A percentile compares a stretch with the other conserved stretches of the same genome.
These are phyloP conservation scores for Drosophila ezoana DNA, from an alignment of 2,888 invertebrate genomes.

Conservation along the genomic window DNA sequence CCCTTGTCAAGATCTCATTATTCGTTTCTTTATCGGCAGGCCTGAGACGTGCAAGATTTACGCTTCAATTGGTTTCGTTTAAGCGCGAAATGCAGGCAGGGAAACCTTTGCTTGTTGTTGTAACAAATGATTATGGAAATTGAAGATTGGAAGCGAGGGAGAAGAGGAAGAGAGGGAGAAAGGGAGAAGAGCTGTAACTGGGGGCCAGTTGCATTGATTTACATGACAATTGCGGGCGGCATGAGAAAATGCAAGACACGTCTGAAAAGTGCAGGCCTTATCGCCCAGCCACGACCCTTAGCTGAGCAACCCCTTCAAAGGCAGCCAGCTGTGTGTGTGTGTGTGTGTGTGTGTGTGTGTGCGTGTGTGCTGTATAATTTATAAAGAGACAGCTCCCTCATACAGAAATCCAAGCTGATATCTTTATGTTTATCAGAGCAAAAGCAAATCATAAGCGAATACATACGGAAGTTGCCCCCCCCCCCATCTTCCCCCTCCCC, in stretches of 20 bases:
- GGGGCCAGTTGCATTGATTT: constrained; percentile 65
- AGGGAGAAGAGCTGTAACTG: constrained; percentile 15
- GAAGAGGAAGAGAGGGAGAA: constrained; percentile 50
- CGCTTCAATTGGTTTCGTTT: constrained; percentile 78
- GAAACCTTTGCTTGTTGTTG: constrained; percentile 30
- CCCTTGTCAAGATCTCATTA: constrained; percentile 52
- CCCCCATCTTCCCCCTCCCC: not conserved
- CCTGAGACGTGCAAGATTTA: constrained; percentile 70
- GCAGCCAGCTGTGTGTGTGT: not conserved
- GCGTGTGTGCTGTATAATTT: constrained; percentile 42
- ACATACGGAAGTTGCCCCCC: constrained; percentile 55
- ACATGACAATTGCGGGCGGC: constrained; percentile 70
- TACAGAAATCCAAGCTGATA: constrained; percentile 48
- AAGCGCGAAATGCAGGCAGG: constrained; percentile 70
- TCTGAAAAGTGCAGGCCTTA: constrained; percentile 42
- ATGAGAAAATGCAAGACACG: constrained; percentile 62
- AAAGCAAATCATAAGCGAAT: constrained; percentile 72
- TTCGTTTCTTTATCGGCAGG: constrained; percentile 61
- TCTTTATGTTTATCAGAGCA: constrained; percentile 60
- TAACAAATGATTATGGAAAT: constrained; percentile 68
- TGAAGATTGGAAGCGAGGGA: constrained; percentile 50
- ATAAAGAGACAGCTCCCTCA: constrained; percentile 38
- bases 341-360: not conserved
- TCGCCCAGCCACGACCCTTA: constrained; percentile 41
- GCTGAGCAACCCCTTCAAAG: constrained; percentile 47